Evolutionary conservation across 2,888 invertebrate genomes (phyloP).

Genomic region (Creontiades dilutus): DNA sequence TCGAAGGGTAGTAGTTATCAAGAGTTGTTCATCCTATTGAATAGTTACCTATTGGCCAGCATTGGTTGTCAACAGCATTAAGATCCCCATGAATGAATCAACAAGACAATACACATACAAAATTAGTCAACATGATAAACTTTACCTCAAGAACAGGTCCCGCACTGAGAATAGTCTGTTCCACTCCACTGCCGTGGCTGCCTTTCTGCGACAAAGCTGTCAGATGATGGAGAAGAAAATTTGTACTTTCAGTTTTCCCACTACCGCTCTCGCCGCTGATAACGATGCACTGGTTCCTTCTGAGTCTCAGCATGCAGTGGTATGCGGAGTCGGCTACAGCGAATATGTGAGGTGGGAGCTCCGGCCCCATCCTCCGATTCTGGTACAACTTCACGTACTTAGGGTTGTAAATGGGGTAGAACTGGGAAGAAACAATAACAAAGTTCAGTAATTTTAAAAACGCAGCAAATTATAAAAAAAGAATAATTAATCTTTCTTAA

Average conservation of each 20-base stretch:
- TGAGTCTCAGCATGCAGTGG: slow-evolving; percentile 94
- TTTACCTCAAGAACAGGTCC: slow-evolving; percentile 91
- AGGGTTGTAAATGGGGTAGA: slow-evolving; percentile 98
- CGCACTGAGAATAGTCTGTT: slow-evolving; percentile 96
- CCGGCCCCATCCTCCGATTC: slow-evolving; percentile 92
- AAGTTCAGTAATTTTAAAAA: no score
- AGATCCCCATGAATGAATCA: no score
- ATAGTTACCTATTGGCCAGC: no score
- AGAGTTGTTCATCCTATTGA: no score
- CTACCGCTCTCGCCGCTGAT: slow-evolving; percentile 97
- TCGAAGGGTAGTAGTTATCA: no score
- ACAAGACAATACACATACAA: no score
- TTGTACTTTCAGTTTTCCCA: slow-evolving; percentile 98
- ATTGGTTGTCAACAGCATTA: no score
- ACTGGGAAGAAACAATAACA: slow-evolving; percentile 79
- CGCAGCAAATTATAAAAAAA: no score
- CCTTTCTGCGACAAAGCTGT: slow-evolving; percentile 97
- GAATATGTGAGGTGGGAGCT: slow-evolving; percentile 97
- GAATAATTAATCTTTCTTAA: no score
- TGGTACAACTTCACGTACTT: slow-evolving; percentile 98
- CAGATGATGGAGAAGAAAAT: slow-evolving; percentile 95
- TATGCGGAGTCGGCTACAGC: slow-evolving; percentile 97
- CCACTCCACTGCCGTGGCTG: slow-evolving; percentile 95
- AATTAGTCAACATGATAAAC: no score
- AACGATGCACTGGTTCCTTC: slow-evolving; percentile 95